Percentiles rank a stretch among this genome's conserved stretches.
phyloP scores from a whole-genome alignment of 2,888 invertebrate species.

The Petrolisthes manimaculis region DNA sequence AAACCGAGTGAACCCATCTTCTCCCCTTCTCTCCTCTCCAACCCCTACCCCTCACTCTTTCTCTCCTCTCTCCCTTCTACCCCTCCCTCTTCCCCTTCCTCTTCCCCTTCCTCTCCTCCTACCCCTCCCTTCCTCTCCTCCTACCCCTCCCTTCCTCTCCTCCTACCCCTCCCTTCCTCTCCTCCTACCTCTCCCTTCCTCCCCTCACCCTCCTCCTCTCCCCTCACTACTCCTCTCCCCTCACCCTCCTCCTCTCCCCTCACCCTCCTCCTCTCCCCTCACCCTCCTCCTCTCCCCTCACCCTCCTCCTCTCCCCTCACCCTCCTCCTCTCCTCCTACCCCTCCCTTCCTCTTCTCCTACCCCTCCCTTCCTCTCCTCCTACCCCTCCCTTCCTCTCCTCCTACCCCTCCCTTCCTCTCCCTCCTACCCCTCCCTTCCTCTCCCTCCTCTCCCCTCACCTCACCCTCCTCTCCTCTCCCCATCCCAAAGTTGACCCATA shows the following conservation, averaged over 20 bases:
- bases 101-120: too few relatives aligned
- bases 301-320: background rate
- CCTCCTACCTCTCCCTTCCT: background rate
- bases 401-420: too few relatives aligned
- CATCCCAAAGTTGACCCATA: too few relatives aligned
- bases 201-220: slow-evolving; percentile 8
- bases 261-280: background rate
- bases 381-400: background rate
- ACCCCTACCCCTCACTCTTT: background rate
- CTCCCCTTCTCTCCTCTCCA: too few relatives aligned
- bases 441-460: background rate
- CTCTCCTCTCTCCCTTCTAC: background rate
- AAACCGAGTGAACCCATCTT: too few relatives aligned
- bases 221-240: background rate
- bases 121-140: background rate
- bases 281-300: background rate
- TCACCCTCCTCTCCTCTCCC: background rate
- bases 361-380: background rate
- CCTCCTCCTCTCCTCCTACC: background rate
- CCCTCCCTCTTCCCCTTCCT: background rate
- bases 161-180: background rate
- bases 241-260: background rate
- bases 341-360: background rate
- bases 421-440: background rate
- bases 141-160: background rate